phyloP scores from a whole-genome alignment of 2,113 vertebrate species.

The Percina caprodes region DNA sequence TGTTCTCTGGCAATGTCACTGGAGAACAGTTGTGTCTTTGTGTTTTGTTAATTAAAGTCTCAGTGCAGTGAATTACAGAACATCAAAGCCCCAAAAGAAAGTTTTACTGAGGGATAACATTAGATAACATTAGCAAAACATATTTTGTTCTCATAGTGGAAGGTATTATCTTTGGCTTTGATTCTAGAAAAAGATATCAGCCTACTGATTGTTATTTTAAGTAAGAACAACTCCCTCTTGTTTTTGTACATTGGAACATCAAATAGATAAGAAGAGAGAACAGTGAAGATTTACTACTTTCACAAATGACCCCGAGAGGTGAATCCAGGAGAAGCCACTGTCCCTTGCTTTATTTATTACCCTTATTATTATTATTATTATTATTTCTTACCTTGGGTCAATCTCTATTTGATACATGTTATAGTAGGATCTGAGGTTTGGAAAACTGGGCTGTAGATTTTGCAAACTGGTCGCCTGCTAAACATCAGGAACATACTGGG shows the following conservation, averaged over 20 bases:
- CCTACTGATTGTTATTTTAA: neutral
- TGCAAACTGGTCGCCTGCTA: neutral
- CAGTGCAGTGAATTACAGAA: constrained; percentile 27
- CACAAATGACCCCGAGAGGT: neutral
- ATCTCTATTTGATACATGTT: neutral
- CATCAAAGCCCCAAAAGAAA: constrained; percentile 26
- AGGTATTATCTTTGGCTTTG: neutral
- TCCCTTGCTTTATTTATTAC: neutral
- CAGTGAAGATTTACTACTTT: neutral
- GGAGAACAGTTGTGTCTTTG: constrained; percentile 40
- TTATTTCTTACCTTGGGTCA: neutral
- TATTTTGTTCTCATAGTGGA: neutral
- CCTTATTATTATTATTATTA: neutral
- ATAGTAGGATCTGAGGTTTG: neutral
- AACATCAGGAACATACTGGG: neutral
- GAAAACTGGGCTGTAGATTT: neutral
- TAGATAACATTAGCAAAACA: neutral
- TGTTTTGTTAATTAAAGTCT: constrained; percentile 52
- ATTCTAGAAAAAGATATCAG: neutral
- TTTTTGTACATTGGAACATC: neutral
- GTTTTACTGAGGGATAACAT: neutral
- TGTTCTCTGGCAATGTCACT: constrained; percentile 58
- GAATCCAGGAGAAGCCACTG: neutral
- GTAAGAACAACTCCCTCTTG: neutral
- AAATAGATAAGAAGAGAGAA: neutral